Evolutionary conservation across 2,797 vertebrate genomes (phyloP).

Genomic region (Nasua narica): DNA sequence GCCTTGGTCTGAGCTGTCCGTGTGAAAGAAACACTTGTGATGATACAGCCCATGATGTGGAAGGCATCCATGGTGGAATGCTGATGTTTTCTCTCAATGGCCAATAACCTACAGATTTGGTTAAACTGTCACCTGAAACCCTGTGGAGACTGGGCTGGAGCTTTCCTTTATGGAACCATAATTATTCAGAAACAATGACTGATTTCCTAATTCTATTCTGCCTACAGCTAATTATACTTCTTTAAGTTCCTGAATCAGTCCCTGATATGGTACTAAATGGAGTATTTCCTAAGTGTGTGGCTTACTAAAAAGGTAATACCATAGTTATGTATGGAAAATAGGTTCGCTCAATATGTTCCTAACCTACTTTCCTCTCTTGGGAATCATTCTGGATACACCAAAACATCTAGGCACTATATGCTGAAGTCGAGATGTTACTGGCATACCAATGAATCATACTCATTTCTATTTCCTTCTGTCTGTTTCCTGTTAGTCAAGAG

Average conservation of each 20-base stretch:
- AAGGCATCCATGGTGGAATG: neutral
- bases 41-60: neutral
- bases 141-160: neutral
- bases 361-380: constrained; percentile 34
- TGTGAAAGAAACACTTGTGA: neutral
- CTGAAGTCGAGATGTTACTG: constrained; percentile 2
- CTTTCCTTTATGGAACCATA: neutral
- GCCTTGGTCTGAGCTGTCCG: neutral
- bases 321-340: neutral
- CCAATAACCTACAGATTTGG: neutral
- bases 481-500: constrained; percentile 36
- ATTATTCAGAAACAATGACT: neutral
- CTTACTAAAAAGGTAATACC: neutral
- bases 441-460: neutral
- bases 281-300: neutral
- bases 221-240: neutral
- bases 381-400: neutral
- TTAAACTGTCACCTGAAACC: constrained; percentile 15
- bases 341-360: neutral
- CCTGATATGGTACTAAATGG: neutral
- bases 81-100: neutral
- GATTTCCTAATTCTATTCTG: neutral
- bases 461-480: constrained; percentile 14
- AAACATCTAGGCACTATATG: neutral
- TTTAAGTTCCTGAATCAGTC: neutral